These are phyloP conservation scores for Nematopogon swammerdamellus DNA, from an alignment of 2,888 invertebrate species.

Conservation along the genomic window DNA sequence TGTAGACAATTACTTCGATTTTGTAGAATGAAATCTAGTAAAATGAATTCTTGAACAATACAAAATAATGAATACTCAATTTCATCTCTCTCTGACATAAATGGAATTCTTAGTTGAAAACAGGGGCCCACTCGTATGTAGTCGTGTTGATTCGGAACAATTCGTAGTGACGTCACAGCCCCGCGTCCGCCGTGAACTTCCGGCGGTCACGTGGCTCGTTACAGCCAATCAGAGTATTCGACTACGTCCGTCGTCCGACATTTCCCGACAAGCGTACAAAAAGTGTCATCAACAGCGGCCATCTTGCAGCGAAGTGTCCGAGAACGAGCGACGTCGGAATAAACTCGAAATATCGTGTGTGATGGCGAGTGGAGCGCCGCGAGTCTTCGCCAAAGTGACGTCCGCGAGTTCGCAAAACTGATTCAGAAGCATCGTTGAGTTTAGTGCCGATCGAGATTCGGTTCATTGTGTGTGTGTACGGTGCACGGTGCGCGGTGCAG, in stretches of 20 bases:
- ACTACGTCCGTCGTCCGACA: conserved; percentile 51
- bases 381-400: conserved; percentile 38
- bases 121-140: conserved; percentile 23
- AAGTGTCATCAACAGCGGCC: conserved; percentile 95
- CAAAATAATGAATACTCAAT: background rate
- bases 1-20: conserved; percentile 2
- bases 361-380: conserved; percentile 44
- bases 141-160: conserved; percentile 31
- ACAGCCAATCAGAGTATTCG: conserved; percentile 39
- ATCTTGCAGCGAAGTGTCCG: conserved; percentile 83
- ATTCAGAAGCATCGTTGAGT: conserved; percentile 46
- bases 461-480: conserved; percentile 75
- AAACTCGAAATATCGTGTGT: conserved; percentile 57
- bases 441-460: conserved; percentile 59
- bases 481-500: conserved; percentile 69
- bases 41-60: background rate
- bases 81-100: background rate
- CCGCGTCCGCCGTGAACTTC: conserved; percentile 47
- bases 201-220: conserved; percentile 47
- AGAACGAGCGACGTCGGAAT: conserved; percentile 73
- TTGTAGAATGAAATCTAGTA: background rate
- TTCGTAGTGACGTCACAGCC: conserved; percentile 48
- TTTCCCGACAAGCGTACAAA: conserved; percentile 92
- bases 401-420: conserved; percentile 41
- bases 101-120: conserved; percentile 17